Conservation (phyloP, 2,888 invertebrate genomes). For the Lobophora halterata region DNA sequence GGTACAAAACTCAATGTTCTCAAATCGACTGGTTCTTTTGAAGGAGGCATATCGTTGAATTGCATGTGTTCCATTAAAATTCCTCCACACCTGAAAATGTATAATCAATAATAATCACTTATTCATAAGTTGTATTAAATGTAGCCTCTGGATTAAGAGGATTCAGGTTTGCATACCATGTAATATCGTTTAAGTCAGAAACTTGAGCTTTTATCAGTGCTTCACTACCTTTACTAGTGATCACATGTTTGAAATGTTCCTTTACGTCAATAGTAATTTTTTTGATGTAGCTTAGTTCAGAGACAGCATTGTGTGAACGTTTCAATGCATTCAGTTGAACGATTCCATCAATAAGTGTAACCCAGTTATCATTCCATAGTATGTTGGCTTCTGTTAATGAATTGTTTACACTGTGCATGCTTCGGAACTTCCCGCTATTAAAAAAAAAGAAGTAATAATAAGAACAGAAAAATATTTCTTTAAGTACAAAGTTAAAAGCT, state of each 20-base stretch:
- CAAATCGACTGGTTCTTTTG: too few relatives aligned
- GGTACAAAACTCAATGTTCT: too few relatives aligned
- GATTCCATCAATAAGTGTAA: slow-evolving; percentile 89
- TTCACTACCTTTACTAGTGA: slow-evolving; percentile 5
- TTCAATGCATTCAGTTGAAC: slow-evolving; percentile 86
- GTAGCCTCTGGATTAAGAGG: too few relatives aligned
- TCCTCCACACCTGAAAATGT: too few relatives aligned
- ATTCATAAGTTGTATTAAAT: too few relatives aligned
- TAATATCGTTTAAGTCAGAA: slow-evolving; percentile 22
- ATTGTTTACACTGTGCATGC: slow-evolving; percentile 33
- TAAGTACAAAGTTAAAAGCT: too few relatives aligned
- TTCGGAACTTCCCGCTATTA: slow-evolving; percentile 45
- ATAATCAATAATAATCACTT: too few relatives aligned
- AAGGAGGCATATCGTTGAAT: too few relatives aligned
- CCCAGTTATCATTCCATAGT: slow-evolving; percentile 89
- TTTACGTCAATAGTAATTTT: slow-evolving; percentile 33
- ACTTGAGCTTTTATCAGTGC: slow-evolving; percentile 26
- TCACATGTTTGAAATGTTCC: slow-evolving; percentile 23
- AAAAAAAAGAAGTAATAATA: too few relatives aligned
- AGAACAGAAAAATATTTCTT: too few relatives aligned
- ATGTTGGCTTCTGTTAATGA: slow-evolving; percentile 47
- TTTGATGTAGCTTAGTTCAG: slow-evolving; percentile 77
- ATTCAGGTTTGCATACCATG: slow-evolving; percentile 27
- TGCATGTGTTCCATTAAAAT: too few relatives aligned
- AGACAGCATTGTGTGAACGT: slow-evolving; percentile 78